A percentile compares a stretch with the other conserved stretches of the same genome.
Conservation (phyloP, 2,888 invertebrate genomes). For the Pemphredon lugubris region DNA sequence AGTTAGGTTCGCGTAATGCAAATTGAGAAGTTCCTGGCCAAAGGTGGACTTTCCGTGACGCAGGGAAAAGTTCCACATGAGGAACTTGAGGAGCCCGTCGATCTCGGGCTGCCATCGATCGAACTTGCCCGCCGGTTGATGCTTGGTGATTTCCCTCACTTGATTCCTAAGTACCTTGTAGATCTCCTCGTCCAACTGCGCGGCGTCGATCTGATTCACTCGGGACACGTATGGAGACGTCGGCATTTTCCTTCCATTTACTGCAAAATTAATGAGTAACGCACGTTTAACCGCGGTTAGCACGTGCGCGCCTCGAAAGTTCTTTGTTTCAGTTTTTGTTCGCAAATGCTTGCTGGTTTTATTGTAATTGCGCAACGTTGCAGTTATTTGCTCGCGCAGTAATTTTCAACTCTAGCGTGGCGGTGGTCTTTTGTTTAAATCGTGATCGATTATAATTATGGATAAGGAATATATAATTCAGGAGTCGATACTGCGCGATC, state of each 20-base stretch:
- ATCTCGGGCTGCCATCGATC: slow-evolving; percentile 85
- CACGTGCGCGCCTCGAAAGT: too few species aligned
- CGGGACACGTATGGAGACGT: slow-evolving; percentile 73
- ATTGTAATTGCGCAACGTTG: too few species aligned
- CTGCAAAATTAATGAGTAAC: too few species aligned
- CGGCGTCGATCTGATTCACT: slow-evolving; percentile 87
- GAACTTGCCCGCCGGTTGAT: slow-evolving; percentile 82
- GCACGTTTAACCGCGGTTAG: too few species aligned
- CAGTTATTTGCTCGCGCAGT: too few species aligned
- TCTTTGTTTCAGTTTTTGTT: too few species aligned
- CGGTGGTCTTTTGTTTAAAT: too few species aligned
- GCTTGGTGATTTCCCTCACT: slow-evolving; percentile 85
- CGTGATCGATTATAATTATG: too few species aligned
- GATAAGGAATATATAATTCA: too few species aligned
- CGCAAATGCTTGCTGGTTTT: too few species aligned
- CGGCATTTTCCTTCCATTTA: slow-evolving; percentile 57
- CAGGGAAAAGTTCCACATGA: slow-evolving; percentile 88
- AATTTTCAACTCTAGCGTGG: too few species aligned
- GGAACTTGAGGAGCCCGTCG: slow-evolving; percentile 85
- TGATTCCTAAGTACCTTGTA: slow-evolving; percentile 87
- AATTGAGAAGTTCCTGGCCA: slow-evolving; percentile 91
- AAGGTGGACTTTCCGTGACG: slow-evolving; percentile 87
- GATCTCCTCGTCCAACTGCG: slow-evolving; percentile 91
- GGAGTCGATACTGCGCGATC: too few species aligned
- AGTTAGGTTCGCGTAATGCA: slow-evolving; percentile 87